Conservation (phyloP, 2,888 invertebrate species). For the Clistopyga incitator region DNA sequence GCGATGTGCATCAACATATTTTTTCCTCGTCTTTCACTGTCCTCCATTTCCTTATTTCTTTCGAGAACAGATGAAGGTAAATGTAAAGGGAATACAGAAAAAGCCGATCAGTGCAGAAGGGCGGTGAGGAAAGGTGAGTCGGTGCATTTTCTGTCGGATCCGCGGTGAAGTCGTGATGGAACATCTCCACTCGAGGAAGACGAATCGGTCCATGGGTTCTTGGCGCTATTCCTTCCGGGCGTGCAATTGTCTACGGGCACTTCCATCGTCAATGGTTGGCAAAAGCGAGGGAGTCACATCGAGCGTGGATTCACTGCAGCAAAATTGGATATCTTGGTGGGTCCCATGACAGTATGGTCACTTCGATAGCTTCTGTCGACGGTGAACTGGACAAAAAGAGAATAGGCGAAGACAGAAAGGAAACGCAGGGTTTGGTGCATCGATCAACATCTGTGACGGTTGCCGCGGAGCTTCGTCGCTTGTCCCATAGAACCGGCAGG, state of each 20-base stretch:
- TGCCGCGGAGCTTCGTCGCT: slow-evolving; percentile 17
- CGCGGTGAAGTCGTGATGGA: slow-evolving; percentile 29
- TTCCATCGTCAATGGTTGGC: slow-evolving; percentile 43
- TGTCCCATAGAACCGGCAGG: slow-evolving; percentile 44
- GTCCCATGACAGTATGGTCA: slow-evolving; percentile 20
- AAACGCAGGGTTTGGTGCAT: slow-evolving; percentile 34
- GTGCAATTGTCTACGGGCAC: slow-evolving; percentile 6
- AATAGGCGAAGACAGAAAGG: background rate
- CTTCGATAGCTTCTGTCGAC: slow-evolving; percentile 51
- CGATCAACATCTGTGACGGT: slow-evolving; percentile 20
- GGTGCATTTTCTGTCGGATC: slow-evolving; percentile 1
- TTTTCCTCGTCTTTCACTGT: background rate
- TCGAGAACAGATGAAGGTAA: background rate
- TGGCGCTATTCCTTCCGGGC: slow-evolving; percentile 53
- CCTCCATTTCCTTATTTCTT: background rate
- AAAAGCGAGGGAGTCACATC: slow-evolving; percentile 32
- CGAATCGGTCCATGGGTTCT: slow-evolving; percentile 40
- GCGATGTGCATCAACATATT: background rate
- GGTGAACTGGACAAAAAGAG: slow-evolving; percentile 13
- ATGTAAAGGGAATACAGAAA: background rate
- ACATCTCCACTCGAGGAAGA: slow-evolving; percentile 49
- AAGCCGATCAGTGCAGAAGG: background rate
- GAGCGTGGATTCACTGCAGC: background rate
- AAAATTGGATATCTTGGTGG: slow-evolving; percentile 58
- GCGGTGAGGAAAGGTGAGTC: background rate